Evolutionary conservation across 2,797 vertebrate genomes (phyloP).

Genomic region (Alectoris magna): DNA sequence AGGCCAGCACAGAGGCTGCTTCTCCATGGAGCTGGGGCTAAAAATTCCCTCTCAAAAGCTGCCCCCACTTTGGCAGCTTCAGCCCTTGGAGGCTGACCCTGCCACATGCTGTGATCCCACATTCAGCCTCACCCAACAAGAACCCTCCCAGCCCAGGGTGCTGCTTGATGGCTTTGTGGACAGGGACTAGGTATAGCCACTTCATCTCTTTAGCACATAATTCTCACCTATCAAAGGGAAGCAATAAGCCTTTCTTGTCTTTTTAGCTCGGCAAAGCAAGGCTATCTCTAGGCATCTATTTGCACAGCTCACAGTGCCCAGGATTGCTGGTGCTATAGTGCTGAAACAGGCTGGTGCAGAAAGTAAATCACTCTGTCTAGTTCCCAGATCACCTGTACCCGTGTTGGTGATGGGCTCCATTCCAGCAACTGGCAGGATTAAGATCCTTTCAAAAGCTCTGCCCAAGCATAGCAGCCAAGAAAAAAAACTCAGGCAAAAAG

Average conservation of each 20-base stretch:
- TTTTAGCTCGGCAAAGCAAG: background rate
- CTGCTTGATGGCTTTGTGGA: accelerated
- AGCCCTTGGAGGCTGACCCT: accelerated
- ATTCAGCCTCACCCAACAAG: background rate
- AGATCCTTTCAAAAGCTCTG: background rate
- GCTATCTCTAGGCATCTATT: accelerated
- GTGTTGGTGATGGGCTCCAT: background rate
- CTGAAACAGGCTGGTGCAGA: background rate
- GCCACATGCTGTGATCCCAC: background rate
- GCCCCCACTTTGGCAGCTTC: background rate
- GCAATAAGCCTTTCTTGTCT: background rate
- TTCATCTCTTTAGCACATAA: background rate
- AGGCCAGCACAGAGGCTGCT: background rate
- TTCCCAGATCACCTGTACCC: conserved; percentile 7
- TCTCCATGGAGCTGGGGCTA: background rate
- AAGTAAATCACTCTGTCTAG: background rate
- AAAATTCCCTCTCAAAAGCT: background rate
- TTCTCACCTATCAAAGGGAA: background rate
- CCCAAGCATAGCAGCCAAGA: background rate
- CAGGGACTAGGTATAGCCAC: background rate
- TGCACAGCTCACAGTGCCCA: background rate
- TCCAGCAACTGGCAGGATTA: conserved; percentile 1
- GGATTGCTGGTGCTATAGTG: accelerated
- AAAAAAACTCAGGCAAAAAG: background rate
- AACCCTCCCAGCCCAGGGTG: background rate